Conservation (phyloP, 2,113 vertebrate species). For the Sinocyclocheilus grahami region DNA sequence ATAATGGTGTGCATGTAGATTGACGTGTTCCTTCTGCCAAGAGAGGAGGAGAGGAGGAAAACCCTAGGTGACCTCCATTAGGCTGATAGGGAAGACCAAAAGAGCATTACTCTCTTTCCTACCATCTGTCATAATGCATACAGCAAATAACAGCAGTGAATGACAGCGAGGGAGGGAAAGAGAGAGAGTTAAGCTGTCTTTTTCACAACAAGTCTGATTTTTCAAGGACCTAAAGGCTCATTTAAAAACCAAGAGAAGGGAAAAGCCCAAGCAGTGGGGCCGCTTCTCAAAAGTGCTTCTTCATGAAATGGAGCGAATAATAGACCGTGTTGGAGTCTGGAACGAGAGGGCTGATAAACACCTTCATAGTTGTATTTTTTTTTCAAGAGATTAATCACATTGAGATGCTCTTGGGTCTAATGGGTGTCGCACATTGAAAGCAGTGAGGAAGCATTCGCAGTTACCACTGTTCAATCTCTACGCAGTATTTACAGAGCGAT, state of each 20-base stretch:
- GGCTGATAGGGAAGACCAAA: conserved; percentile 81
- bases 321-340: not conserved
- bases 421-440: conserved; percentile 10
- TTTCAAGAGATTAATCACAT: conserved; percentile 50
- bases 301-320: conserved; percentile 7
- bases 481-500: conserved; percentile 21
- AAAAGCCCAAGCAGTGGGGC: not conserved
- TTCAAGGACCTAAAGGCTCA: conserved; percentile 73
- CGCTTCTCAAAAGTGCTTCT: conserved; percentile 24
- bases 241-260: conserved; percentile 20
- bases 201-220: conserved; percentile 75
- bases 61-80: conserved; percentile 87
- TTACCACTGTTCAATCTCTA: conserved; percentile 15
- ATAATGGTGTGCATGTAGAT: conserved; percentile 81
- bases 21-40: conserved; percentile 86
- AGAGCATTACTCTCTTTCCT: conserved; percentile 80
- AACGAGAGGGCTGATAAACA: conserved; percentile 5
- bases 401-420: conserved; percentile 55
- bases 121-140: conserved; percentile 89
- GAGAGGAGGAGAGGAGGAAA: conserved; percentile 80
- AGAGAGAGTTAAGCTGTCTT: conserved; percentile 78
- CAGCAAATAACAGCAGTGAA: conserved; percentile 82
- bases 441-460: conserved; percentile 6
- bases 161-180: conserved; percentile 49
- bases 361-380: conserved; percentile 13